These are phyloP conservation scores for Spisula solida DNA, from an alignment of 2,888 invertebrate species.

Conservation along the genomic window DNA sequence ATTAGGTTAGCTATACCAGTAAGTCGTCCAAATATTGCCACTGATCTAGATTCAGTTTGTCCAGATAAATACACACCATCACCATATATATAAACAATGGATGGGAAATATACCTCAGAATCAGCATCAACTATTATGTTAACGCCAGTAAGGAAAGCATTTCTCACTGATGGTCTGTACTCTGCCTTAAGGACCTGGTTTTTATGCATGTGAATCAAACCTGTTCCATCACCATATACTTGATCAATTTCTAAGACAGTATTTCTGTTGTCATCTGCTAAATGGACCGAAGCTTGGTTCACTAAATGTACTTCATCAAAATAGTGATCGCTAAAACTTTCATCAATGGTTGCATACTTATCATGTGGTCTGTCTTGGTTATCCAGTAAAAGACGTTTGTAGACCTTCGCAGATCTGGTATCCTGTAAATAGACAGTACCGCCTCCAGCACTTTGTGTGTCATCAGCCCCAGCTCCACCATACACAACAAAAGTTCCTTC, in stretches of 20 bases:
- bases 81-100: constrained; percentile 77
- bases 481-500: constrained; percentile 73
- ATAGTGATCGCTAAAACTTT: constrained; percentile 62
- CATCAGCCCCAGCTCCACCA: constrained; percentile 71
- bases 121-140: constrained; percentile 77
- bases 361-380: constrained; percentile 74
- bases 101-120: constrained; percentile 76
- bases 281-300: constrained; percentile 77
- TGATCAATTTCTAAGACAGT: constrained; percentile 71
- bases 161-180: constrained; percentile 73
- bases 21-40: constrained; percentile 75
- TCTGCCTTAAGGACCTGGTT: constrained; percentile 75
- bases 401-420: constrained; percentile 65
- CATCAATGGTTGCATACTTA: constrained; percentile 78
- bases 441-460: constrained; percentile 72
- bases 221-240: constrained; percentile 77
- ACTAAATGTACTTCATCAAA: constrained; percentile 81
- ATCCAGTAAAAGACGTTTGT: constrained; percentile 76
- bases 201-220: constrained; percentile 75
- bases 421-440: constrained; percentile 81
- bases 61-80: constrained; percentile 69
- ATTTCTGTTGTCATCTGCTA: constrained; percentile 61
- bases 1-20: constrained; percentile 77
- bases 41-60: constrained; percentile 71
- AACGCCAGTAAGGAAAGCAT: constrained; percentile 77